Evolutionary conservation across 2,888 invertebrate genomes (phyloP), one percentile per base, ranked within the genome.

Genomic region (Tortrix viridana): DNA sequence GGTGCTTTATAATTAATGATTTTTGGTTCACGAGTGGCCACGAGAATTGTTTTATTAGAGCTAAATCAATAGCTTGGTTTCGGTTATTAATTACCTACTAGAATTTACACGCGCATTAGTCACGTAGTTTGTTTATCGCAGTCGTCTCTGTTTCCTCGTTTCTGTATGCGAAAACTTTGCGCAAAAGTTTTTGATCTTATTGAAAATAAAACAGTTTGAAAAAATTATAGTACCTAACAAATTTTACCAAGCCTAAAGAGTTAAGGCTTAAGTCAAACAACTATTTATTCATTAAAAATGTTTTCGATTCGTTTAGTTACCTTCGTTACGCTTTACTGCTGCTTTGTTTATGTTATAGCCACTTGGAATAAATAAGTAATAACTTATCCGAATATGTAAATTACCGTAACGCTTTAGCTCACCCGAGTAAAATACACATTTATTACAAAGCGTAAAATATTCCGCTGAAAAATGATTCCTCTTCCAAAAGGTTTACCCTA

Each of bases 1-100:
- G 46, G 61, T 79, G 77, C 72, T 78, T 82, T 80, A 82, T 88
- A 88, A 88, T 89, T 88, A 88, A 89, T 89, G 86, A 86, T 87
- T 87, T 87, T 88, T 84, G 85, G 62, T 57, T 46, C 56, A 52
- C 38, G 56, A 62, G 62, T 52, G 58, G 50, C 52, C 46, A 47
- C 18, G 23, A 65, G 55, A 65, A 49, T 43, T 9, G 32, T 32
- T 32, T 32, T 32, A 9, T 32, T 32, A 32, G 9, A 32, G 26
- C 26, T 43, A 26, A 61, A 50, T 37, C 58, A 43, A 59, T 63
- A 53, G 43, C 22, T 9, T 14, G 26, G 26, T 32, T 32, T 12
- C 7, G 3, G 26, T 1, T 32, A 32, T 26, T 26, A 3, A 0
- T 26, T 26, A 26, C 12, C 26, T 0, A 12, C 26, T 26, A 9